These are phyloP conservation scores for Bostrychus sinensis DNA, from an alignment of 2,113 vertebrate genomes.

Conservation along the genomic window DNA sequence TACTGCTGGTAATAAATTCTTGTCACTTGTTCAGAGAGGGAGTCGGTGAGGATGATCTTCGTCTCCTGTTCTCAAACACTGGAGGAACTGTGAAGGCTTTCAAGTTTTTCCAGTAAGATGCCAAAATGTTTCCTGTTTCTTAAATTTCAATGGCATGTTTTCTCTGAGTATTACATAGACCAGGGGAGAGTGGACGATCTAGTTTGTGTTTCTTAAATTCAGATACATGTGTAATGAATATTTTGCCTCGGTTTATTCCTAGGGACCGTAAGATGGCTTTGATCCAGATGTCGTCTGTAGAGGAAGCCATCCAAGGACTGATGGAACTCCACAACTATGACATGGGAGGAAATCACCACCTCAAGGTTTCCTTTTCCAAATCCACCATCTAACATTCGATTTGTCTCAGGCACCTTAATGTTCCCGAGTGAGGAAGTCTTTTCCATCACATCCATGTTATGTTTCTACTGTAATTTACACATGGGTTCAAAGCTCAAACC, in stretches of 20 bases:
- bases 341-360: slow-evolving; percentile 96
- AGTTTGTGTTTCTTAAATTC: too few species aligned
- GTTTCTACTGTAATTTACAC: slow-evolving; percentile 4
- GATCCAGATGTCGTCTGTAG: slow-evolving; percentile 97
- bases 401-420: slow-evolving; percentile 17
- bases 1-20: slow-evolving; percentile 4
- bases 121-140: background rate
- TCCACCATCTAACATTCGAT: slow-evolving; percentile 88
- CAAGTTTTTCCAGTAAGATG: slow-evolving; percentile 99
- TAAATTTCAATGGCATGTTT: too few species aligned
- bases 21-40: slow-evolving; percentile 82
- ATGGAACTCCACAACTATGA: slow-evolving; percentile 99
- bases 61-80: slow-evolving; percentile 93
- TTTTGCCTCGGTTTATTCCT: slow-evolving; percentile 40
- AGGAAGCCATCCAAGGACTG: slow-evolving; percentile 95
- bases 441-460: slow-evolving; percentile 6
- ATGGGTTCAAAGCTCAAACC: background rate
- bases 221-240: background rate
- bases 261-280: slow-evolving; percentile 99
- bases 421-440: slow-evolving; percentile 7
- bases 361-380: slow-evolving; percentile 99
- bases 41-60: slow-evolving; percentile 93
- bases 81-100: slow-evolving; percentile 97
- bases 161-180: too few species aligned
- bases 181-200: too few species aligned